Evolutionary conservation across 35 echinoderm and acorn worm genomes (phyloP).

Genomic region (Eucidaris tribuloides): DNA sequence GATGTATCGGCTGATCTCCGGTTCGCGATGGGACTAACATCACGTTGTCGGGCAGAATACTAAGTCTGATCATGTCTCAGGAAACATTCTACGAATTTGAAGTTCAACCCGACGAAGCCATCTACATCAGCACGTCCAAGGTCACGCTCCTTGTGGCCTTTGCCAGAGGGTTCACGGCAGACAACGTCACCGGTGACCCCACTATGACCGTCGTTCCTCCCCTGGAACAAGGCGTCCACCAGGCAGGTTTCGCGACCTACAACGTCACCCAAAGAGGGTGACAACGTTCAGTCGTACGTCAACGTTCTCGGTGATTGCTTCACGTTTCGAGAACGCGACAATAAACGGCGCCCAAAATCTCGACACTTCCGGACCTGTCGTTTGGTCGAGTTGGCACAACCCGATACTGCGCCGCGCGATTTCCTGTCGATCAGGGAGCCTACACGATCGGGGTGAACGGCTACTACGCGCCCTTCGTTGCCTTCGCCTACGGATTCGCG

Average conservation of each 20-base stretch:
- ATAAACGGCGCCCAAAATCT: background rate
- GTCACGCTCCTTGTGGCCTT: conserved; percentile 24
- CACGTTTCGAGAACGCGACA: conserved; percentile 16
- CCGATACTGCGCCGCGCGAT: conserved; percentile 2
- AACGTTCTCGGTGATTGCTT: conserved; percentile 26
- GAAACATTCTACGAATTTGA: conserved; percentile 38
- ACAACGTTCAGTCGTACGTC: conserved; percentile 3
- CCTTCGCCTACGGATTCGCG: conserved; percentile 37
- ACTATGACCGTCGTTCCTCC: conserved; percentile 58
- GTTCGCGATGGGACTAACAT: conserved; percentile 16
- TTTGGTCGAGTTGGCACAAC: background rate
- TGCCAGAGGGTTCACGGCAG: conserved; percentile 23
- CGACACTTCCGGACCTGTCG: background rate
- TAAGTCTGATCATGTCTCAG: background rate
- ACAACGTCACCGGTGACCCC: conserved; percentile 34
- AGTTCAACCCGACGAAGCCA: background rate
- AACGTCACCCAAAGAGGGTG: conserved; percentile 4
- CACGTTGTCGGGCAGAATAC: background rate
- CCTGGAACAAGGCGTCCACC: conserved; percentile 41
- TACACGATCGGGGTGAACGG: background rate
- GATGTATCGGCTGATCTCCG: conserved; percentile 16
- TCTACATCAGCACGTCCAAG: conserved; percentile 19
- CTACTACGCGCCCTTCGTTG: conserved; percentile 13
- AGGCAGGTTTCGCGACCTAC: conserved; percentile 37
- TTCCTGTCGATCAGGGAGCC: background rate